Evolutionary conservation across 2,113 vertebrate species (phyloP).

Genomic region (Paracanthobrama guichenoti): DNA sequence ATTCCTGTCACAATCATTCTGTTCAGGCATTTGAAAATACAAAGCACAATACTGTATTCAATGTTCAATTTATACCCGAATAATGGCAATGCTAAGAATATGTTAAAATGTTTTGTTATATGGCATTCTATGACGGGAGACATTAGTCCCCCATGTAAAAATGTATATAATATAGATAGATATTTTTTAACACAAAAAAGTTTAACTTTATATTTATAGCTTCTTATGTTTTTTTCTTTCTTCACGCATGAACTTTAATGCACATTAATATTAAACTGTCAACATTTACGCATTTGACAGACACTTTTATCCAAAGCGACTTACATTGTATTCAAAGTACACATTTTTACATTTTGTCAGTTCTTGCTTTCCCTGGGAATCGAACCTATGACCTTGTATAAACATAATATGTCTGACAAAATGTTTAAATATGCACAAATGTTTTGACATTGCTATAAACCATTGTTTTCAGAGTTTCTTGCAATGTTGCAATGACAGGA

Average conservation of each 20-base stretch:
- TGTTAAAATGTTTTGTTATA: neutral
- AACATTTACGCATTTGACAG: no score
- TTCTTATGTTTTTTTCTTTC: no score
- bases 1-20: constrained; percentile 48
- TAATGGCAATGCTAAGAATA: neutral
- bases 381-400: no score
- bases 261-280: no score
- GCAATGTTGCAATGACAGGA: constrained; percentile 27
- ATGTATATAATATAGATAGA: neutral
- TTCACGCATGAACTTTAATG: no score
- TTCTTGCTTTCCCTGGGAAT: no score
- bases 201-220: no score
- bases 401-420: neutral
- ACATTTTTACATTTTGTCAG: no score
- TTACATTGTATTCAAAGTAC: no score
- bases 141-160: neutral
- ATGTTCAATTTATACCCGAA: constrained; percentile 11
- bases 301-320: no score
- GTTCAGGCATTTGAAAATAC: constrained; percentile 48
- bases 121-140: neutral
- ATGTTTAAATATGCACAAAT: no score
- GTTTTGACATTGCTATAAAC: neutral
- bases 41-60: constrained; percentile 46
- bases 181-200: no score
- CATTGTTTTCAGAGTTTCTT: constrained; percentile 2